Percentiles rank a stretch among this genome's conserved stretches.
phyloP scores from a whole-genome alignment of 2,113 vertebrate genomes.

The Gopherus flavomarginatus region DNA sequence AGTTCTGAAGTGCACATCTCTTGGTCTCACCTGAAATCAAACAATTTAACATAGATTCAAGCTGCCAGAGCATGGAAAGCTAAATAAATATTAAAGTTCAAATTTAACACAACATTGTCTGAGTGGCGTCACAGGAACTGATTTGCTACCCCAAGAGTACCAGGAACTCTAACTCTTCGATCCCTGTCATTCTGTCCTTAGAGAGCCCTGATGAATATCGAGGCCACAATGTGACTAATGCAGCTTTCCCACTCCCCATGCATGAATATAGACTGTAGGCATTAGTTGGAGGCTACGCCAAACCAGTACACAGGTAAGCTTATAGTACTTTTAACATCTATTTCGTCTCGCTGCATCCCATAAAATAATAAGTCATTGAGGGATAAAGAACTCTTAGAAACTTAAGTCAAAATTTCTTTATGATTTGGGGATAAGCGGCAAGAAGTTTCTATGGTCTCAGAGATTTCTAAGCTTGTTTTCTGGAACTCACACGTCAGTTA shows the following conservation, averaged over 20 bases:
- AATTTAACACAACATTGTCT: neutral
- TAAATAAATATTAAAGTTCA: neutral
- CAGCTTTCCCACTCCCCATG: neutral
- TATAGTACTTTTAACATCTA: neutral
- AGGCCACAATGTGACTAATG: neutral
- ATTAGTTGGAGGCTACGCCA: neutral
- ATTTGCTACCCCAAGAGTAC: neutral
- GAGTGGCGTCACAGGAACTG: neutral
- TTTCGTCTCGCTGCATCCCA: neutral
- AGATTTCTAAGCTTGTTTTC: neutral
- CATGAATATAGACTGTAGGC: neutral
- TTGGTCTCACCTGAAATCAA: neutral
- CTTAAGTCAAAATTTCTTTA: conserved; percentile 12
- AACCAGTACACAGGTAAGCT: neutral
- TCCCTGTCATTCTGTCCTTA: neutral
- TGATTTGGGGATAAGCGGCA: neutral
- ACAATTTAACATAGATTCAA: neutral
- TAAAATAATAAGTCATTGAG: accelerated
- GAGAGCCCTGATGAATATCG: neutral
- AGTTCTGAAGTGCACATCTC: accelerated
- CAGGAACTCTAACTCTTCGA: neutral
- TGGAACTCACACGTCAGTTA: neutral
- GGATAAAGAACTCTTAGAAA: neutral
- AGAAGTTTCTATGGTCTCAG: neutral
- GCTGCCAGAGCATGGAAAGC: neutral